phyloP scores from a whole-genome alignment of 2,113 vertebrate genomes.

The Tragelaphus scriptus region DNA sequence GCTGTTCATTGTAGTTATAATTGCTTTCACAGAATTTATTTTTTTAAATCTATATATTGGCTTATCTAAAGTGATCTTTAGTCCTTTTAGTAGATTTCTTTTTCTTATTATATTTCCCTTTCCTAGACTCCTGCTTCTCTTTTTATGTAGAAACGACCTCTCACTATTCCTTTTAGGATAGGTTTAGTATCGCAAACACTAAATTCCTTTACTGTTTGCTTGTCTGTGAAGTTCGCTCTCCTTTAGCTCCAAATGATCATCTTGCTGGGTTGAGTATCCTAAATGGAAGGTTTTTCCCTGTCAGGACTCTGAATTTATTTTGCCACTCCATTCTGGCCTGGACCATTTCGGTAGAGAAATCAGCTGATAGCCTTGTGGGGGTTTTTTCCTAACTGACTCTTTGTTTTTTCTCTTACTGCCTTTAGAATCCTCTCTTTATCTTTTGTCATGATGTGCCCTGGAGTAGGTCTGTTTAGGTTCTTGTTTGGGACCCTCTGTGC shows the following conservation, averaged over 20 bases:
- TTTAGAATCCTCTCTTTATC: not conserved
- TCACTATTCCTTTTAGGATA: not conserved
- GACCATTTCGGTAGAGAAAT: not conserved
- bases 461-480: not conserved
- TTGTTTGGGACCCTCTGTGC: not conserved
- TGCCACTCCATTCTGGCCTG: not conserved
- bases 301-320: not conserved
- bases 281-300: not conserved
- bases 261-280: not conserved
- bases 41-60: not conserved
- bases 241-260: not conserved
- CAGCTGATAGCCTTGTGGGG: not conserved
- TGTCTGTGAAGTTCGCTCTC: not conserved
- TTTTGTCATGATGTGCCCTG: not conserved
- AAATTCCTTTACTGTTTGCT: not conserved
- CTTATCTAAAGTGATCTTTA: not conserved
- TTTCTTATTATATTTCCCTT: not conserved
- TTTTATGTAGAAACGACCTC: not conserved
- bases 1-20: not conserved
- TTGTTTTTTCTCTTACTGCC: not conserved
- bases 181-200: not conserved
- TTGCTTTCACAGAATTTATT: not conserved
- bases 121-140: not conserved
- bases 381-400: not conserved
- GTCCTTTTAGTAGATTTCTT: not conserved